Conservation (phyloP, 1,140 invertebrate genomes). For the Zaprionus vittiger region DNA sequence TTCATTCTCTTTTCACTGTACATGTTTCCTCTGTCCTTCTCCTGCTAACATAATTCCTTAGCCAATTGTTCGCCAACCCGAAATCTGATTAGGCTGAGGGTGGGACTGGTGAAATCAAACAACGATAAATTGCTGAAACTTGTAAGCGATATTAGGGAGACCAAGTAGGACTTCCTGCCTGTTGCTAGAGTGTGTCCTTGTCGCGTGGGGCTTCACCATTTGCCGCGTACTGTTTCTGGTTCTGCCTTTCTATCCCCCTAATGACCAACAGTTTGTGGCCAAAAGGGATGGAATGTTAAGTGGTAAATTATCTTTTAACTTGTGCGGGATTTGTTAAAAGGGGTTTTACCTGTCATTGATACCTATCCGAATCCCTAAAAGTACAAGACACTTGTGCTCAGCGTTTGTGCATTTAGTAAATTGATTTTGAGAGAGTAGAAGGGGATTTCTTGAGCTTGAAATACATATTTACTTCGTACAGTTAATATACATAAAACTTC, state of each 20-base stretch:
- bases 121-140: slow-evolving; percentile 79
- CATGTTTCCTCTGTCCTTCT: neutral
- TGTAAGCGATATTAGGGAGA: slow-evolving; percentile 63
- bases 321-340: slow-evolving; percentile 44
- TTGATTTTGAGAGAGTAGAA: slow-evolving; percentile 38
- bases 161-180: slow-evolving; percentile 65
- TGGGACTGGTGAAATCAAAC: slow-evolving; percentile 62
- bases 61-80: slow-evolving; percentile 72
- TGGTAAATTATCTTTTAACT: slow-evolving; percentile 68
- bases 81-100: slow-evolving; percentile 72
- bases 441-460: slow-evolving; percentile 1
- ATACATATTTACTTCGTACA: neutral
- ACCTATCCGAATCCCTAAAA: slow-evolving; percentile 25
- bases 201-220: slow-evolving; percentile 60
- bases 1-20: neutral
- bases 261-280: slow-evolving; percentile 58
- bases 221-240: slow-evolving; percentile 22
- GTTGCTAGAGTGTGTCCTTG: slow-evolving; percentile 61
- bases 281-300: slow-evolving; percentile 62
- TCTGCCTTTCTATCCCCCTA: slow-evolving; percentile 14
- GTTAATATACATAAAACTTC: neutral
- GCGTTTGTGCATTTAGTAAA: slow-evolving; percentile 54
- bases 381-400: slow-evolving; percentile 9
- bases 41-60: slow-evolving; percentile 56
- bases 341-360: slow-evolving; percentile 72